Evolutionary conservation across 92 coral and sea anemone species (phyloP).

Genomic region (Epizoanthus illoricatus): DNA sequence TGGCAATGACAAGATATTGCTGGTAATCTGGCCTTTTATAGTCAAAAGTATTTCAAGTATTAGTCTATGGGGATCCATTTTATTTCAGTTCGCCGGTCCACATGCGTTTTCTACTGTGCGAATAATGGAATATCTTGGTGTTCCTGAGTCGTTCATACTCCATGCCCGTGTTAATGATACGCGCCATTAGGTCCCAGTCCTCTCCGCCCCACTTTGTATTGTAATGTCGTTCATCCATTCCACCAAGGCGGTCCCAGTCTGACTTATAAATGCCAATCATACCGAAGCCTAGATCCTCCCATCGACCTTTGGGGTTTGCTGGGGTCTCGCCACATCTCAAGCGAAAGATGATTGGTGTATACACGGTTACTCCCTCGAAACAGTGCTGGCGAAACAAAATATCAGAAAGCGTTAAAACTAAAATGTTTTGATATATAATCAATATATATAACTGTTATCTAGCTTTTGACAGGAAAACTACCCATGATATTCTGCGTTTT

Average conservation of each 20-base stretch:
- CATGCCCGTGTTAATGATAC: constrained; percentile 55
- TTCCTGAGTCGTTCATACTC: constrained; percentile 83
- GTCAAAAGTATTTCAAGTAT: no score
- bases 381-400: constrained; percentile 58
- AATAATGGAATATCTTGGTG: constrained; percentile 65
- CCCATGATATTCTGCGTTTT: no score
- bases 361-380: constrained; percentile 76
- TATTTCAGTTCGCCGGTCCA: constrained; percentile 60
- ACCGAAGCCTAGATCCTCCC: constrained; percentile 95
- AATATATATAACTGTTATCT: no score
- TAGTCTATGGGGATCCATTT: neutral
- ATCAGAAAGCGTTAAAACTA: no score
- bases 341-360: constrained; percentile 77
- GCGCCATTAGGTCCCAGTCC: constrained; percentile 88
- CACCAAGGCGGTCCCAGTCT: constrained; percentile 87
- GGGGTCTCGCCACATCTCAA: constrained; percentile 67
- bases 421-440: no score
- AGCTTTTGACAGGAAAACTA: no score
- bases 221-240: constrained; percentile 63
- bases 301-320: constrained; percentile 55
- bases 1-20: neutral
- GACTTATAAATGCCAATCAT: constrained; percentile 78
- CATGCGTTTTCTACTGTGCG: constrained; percentile 72
- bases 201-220: constrained; percentile 86
- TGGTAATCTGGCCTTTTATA: neutral